Evolutionary conservation across 2,888 invertebrate genomes (phyloP).

Genomic region (Drosophila prolongata): DNA sequence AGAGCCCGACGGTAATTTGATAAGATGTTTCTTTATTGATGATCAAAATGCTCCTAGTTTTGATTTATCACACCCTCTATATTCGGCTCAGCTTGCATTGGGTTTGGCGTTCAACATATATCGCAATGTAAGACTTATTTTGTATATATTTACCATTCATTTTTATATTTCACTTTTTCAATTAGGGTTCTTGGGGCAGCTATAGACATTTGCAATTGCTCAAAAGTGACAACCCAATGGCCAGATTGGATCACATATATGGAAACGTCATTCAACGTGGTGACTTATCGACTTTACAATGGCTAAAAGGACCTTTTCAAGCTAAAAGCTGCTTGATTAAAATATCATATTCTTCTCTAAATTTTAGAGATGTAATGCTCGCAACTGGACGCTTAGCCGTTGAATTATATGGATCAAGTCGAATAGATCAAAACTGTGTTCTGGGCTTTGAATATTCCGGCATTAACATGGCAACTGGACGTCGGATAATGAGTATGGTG

Average conservation of each 20-base stretch:
- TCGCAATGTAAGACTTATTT: conserved; percentile 84
- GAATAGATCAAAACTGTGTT: conserved; percentile 88
- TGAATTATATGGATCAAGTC: conserved; percentile 90
- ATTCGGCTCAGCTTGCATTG: conserved; percentile 88
- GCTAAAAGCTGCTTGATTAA: conserved; percentile 86
- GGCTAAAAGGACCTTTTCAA: conserved; percentile 89
- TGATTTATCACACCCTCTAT: conserved; percentile 87
- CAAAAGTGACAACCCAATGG: conserved; percentile 83
- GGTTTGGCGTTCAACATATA: conserved; percentile 93
- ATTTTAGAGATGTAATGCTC: conserved; percentile 98
- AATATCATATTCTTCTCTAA: conserved; percentile 90
- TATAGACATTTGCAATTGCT: conserved; percentile 91
- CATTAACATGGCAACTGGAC: conserved; percentile 85
- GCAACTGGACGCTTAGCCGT: conserved; percentile 95
- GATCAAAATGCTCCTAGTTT: conserved; percentile 88
- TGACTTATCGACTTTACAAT: conserved; percentile 93
- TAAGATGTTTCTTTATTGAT: conserved; percentile 88
- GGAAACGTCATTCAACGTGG: conserved; percentile 92
- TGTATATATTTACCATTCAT: neutral
- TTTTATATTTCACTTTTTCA: neutral
- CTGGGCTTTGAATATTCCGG: conserved; percentile 90
- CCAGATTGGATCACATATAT: conserved; percentile 88
- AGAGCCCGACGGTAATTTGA: conserved; percentile 90
- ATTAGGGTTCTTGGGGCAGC: conserved; percentile 87
- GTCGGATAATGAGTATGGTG: conserved; percentile 88